Conservation (phyloP, 1,140 invertebrate species). For the Euura saliciscinereae region DNA sequence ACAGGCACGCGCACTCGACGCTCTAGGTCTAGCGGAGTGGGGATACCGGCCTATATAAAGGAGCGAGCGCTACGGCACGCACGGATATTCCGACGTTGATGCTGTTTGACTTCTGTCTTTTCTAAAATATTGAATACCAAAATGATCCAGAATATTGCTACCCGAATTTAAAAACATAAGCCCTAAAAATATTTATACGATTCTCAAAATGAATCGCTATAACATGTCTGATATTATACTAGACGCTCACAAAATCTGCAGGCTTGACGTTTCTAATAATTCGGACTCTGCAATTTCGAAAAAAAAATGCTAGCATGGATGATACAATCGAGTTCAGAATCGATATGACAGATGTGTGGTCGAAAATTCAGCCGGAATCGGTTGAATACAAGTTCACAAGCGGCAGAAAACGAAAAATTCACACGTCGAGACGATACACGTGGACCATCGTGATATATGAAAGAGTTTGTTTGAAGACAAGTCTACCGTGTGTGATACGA, state of each 20-base stretch:
- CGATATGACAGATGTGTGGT: background rate
- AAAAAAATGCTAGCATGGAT: background rate
- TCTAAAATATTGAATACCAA: no score
- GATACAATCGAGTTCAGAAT: background rate
- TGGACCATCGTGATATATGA: background rate
- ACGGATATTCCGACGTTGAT: no score
- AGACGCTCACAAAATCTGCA: no score
- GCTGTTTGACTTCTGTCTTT: no score
- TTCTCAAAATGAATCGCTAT: background rate
- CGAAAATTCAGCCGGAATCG: background rate
- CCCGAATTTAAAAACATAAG: background rate
- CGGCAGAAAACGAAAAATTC: background rate
- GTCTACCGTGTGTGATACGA: slow-evolving; percentile 6
- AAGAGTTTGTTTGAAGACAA: background rate
- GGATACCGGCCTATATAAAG: no score
- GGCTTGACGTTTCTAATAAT: no score
- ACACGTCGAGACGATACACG: background rate
- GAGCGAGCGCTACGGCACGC: no score
- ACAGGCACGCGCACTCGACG: no score
- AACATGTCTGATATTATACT: background rate
- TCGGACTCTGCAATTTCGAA: background rate
- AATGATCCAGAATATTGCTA: background rate
- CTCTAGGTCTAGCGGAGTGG: no score
- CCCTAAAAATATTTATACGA: background rate
- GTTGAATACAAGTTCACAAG: background rate